These are phyloP conservation scores for Eriosoma lanigerum DNA, from an alignment of 1,140 invertebrate species.

Conservation along the genomic window DNA sequence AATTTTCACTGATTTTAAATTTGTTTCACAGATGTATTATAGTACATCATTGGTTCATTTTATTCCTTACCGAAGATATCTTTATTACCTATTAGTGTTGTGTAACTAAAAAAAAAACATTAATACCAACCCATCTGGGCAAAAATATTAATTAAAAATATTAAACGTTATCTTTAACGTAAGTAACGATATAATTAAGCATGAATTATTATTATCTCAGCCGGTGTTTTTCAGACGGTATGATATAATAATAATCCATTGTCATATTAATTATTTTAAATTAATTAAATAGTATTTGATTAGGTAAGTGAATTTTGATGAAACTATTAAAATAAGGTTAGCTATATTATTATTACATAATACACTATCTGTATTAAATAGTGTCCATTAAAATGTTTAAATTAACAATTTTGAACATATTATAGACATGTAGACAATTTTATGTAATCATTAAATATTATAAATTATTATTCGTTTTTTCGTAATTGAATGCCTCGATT, in stretches of 20 bases:
- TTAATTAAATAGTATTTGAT: background rate
- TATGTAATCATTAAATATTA: too few species aligned
- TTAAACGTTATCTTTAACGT: background rate
- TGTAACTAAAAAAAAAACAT: too few species aligned
- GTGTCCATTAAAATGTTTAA: constrained; percentile 1
- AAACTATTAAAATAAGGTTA: background rate
- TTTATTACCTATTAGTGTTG: too few species aligned
- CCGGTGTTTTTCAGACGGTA: background rate
- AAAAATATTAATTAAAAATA: background rate
- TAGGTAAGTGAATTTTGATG: background rate
- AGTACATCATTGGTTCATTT: too few species aligned
- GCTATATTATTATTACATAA: background rate
- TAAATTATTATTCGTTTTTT: too few species aligned
- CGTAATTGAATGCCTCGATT: too few species aligned
- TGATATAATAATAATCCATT: background rate
- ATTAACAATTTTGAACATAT: background rate
- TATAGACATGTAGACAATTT: too few species aligned
- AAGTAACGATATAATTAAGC: background rate
- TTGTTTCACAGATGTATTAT: too few species aligned
- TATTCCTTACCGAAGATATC: too few species aligned
- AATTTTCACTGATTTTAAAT: too few species aligned
- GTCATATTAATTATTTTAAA: constrained; percentile 2
- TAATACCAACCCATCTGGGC: background rate
- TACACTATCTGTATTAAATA: too few species aligned
- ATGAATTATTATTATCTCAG: background rate